Percentiles rank a stretch among this genome's conserved stretches.
Evolutionary conservation across 2,113 vertebrate species (phyloP).

Genomic region (Psittacara wagleri): DNA sequence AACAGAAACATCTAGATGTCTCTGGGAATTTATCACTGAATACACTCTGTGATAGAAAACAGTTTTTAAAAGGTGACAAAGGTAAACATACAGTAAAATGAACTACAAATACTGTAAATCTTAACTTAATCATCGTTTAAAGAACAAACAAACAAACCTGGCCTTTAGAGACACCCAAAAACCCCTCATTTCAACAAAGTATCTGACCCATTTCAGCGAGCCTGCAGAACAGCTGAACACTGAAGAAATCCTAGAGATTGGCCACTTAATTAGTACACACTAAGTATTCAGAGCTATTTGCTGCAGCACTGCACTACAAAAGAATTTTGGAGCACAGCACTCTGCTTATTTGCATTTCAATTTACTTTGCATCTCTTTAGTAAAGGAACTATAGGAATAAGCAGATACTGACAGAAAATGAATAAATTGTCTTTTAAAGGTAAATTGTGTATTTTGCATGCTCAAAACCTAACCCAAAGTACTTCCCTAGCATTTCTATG

Average conservation of each 20-base stretch:
- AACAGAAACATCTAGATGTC: not conserved
- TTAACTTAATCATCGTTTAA: not conserved
- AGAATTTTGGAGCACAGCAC: not conserved
- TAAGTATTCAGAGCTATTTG: conserved; percentile 37
- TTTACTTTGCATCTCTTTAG: not conserved
- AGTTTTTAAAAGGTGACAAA: not conserved
- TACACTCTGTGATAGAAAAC: not conserved
- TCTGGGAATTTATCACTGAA: not conserved
- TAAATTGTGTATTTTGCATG: not conserved
- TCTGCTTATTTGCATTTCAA: conserved; percentile 58
- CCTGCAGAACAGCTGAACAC: not conserved
- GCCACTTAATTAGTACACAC: conserved; percentile 36
- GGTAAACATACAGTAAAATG: not conserved
- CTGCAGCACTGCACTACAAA: conserved; percentile 8
- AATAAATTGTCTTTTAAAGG: not conserved
- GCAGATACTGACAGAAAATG: not conserved
- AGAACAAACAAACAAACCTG: not conserved
- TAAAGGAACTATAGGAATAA: not conserved
- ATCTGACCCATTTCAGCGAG: conserved; percentile 26
- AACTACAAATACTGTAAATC: not conserved
- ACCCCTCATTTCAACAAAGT: not conserved
- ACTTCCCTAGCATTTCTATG: not conserved
- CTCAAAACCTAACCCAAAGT: not conserved
- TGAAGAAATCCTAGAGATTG: conserved; percentile 6
- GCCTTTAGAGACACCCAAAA: not conserved